These are phyloP conservation scores for Tenthredo amoena DNA, from an alignment of 2,888 invertebrate genomes.

Conservation along the genomic window DNA sequence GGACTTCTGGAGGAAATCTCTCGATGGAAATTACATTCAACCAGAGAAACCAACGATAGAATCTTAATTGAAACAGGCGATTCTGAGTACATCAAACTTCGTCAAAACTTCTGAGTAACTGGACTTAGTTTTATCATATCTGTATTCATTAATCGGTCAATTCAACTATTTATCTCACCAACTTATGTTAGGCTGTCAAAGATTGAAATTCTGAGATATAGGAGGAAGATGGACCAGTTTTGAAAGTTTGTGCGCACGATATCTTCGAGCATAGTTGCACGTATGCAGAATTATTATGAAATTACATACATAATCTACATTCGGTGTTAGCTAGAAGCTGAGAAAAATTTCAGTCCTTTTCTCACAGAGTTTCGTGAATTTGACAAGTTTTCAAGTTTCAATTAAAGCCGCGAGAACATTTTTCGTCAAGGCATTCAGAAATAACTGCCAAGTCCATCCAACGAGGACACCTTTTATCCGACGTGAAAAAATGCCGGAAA, in stretches of 20 bases:
- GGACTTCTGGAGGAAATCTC: not conserved
- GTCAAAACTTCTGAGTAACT: not conserved
- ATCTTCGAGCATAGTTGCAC: not conserved
- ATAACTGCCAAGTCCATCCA: not conserved
- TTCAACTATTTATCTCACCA: not conserved
- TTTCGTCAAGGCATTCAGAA: not conserved
- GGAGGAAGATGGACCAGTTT: too few species aligned
- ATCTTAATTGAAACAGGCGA: slow-evolving; percentile 35
- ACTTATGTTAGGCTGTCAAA: not conserved
- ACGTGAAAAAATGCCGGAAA: not conserved
- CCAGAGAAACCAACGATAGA: slow-evolving; percentile 9
- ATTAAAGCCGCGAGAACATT: not conserved
- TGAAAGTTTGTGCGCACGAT: not conserved
- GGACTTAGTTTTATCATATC: not conserved
- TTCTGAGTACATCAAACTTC: not conserved
- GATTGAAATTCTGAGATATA: too few species aligned
- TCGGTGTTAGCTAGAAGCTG: not conserved
- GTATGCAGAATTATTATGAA: not conserved
- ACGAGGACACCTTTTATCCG: not conserved
- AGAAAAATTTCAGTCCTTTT: not conserved
- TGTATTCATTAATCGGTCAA: not conserved
- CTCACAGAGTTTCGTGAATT: not conserved
- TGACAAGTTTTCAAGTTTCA: not conserved
- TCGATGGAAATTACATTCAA: not conserved
- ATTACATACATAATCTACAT: not conserved